These are phyloP conservation scores for Platycnemis pennipes DNA, from an alignment of 2,888 invertebrate species.

Conservation along the genomic window DNA sequence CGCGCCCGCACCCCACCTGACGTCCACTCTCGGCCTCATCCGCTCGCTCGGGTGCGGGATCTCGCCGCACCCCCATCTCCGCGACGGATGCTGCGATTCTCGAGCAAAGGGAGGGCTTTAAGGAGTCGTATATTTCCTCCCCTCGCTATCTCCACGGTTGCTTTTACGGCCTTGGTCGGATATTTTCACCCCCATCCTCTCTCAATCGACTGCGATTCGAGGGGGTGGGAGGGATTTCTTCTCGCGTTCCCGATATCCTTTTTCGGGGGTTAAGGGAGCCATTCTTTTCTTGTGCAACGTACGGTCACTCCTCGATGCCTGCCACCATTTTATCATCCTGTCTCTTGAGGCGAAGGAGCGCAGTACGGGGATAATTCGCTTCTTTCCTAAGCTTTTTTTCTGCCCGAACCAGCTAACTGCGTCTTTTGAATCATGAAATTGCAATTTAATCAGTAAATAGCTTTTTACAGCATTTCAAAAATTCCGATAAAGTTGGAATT, in stretches of 20 bases:
- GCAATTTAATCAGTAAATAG: no score
- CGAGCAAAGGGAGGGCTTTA: neutral
- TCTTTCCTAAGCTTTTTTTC: no score
- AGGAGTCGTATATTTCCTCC: conserved; percentile 6
- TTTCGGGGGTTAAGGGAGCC: neutral
- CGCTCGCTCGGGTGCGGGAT: no score
- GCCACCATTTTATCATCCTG: neutral
- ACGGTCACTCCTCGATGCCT: neutral
- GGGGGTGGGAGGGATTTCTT: neutral
- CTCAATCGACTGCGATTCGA: neutral
- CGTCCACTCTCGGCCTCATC: neutral
- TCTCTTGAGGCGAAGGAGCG: no score
- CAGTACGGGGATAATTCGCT: no score
- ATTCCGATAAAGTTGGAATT: no score
- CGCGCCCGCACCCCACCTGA: conserved; percentile 5
- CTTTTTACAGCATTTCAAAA: no score
- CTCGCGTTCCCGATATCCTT: neutral
- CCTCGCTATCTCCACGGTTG: neutral
- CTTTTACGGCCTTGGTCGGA: neutral
- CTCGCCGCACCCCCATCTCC: neutral
- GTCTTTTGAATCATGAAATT: no score
- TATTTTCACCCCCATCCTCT: neutral
- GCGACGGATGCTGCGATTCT: neutral
- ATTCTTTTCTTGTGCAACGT: neutral
- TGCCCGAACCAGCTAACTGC: no score